Percentiles rank a stretch among this genome's conserved stretches.
Conservation (phyloP, 2,888 invertebrate species). For the Coecobrya sp. region DNA sequence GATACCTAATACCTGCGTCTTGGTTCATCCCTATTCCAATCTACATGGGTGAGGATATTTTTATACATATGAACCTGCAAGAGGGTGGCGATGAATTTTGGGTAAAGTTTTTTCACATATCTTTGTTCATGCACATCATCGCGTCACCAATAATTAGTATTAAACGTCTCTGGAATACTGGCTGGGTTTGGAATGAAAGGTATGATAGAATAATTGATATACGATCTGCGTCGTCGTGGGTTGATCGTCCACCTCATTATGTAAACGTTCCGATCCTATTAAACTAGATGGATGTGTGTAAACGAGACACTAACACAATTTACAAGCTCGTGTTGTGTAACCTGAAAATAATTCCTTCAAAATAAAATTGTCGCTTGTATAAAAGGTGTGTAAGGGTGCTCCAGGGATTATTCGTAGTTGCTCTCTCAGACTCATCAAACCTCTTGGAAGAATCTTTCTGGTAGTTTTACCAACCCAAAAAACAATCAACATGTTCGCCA, state of each 20-base stretch:
- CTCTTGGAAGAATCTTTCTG: slow-evolving; percentile 62
- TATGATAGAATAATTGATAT: background rate
- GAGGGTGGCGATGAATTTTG: slow-evolving; percentile 63
- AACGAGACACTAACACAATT: background rate
- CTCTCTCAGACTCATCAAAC: slow-evolving; percentile 72
- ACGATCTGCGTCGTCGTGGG: slow-evolving; percentile 41
- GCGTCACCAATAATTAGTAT: slow-evolving; percentile 36
- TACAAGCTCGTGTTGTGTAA: slow-evolving; percentile 30
- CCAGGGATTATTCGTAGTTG: slow-evolving; percentile 81
- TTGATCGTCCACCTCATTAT: slow-evolving; percentile 37
- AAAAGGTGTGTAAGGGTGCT: slow-evolving; percentile 66
- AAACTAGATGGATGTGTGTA: slow-evolving; percentile 37
- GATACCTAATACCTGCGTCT: slow-evolving; percentile 15
- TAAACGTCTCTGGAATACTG: background rate
- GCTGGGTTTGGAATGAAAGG: background rate
- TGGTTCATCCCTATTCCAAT: background rate
- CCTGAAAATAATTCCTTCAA: background rate
- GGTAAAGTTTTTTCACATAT: background rate
- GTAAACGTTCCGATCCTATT: background rate
- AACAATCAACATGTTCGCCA: slow-evolving; percentile 83
- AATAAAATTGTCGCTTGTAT: slow-evolving; percentile 60
- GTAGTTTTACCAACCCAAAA: slow-evolving; percentile 55
- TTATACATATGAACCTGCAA: background rate
- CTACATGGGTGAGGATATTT: background rate
- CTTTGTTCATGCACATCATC: slow-evolving; percentile 18